Evolutionary conservation across 2,888 invertebrate genomes (phyloP).

Genomic region (Marronus borbonicus): DNA sequence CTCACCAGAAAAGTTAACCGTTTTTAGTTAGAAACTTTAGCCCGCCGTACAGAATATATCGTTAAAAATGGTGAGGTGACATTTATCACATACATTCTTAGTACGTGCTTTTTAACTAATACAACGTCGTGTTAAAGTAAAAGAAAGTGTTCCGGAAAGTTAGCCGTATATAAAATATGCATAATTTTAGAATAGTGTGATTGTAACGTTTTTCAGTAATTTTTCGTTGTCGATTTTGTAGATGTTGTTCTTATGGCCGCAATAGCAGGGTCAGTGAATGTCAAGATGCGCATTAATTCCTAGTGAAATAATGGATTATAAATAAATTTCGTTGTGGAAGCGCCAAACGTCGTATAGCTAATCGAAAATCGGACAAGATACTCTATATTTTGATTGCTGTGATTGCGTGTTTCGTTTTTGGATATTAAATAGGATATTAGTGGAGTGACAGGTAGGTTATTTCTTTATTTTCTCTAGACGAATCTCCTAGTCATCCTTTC

Average conservation of each 20-base stretch:
- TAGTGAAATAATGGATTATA: slow-evolving; percentile 43
- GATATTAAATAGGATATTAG: slow-evolving; percentile 23
- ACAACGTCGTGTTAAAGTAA: background rate
- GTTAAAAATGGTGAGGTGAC: background rate
- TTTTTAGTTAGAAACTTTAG: too few species aligned
- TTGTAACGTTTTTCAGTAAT: too few species aligned
- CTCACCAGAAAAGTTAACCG: too few species aligned
- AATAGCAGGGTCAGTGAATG: slow-evolving; percentile 52
- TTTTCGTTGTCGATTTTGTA: background rate
- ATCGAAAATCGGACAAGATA: slow-evolving; percentile 15
- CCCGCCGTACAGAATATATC: too few species aligned
- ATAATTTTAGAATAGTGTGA: too few species aligned
- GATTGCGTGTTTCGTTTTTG: background rate
- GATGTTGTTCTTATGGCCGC: background rate
- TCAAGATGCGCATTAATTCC: slow-evolving; percentile 57
- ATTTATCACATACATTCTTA: slow-evolving; percentile 13
- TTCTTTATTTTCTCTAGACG: slow-evolving; percentile 24
- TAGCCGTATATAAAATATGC: background rate
- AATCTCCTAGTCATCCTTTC: slow-evolving; percentile 31
- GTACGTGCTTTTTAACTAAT: slow-evolving; percentile 15
- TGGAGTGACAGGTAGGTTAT: slow-evolving; percentile 22
- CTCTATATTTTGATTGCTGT: background rate
- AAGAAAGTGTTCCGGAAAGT: background rate
- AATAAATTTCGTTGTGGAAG: slow-evolving; percentile 3
- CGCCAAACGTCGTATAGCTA: background rate